Percentiles rank a stretch among this genome's conserved stretches.
Evolutionary conservation across 2,888 invertebrate species (phyloP).

Genomic region (Xylota segnis): DNA sequence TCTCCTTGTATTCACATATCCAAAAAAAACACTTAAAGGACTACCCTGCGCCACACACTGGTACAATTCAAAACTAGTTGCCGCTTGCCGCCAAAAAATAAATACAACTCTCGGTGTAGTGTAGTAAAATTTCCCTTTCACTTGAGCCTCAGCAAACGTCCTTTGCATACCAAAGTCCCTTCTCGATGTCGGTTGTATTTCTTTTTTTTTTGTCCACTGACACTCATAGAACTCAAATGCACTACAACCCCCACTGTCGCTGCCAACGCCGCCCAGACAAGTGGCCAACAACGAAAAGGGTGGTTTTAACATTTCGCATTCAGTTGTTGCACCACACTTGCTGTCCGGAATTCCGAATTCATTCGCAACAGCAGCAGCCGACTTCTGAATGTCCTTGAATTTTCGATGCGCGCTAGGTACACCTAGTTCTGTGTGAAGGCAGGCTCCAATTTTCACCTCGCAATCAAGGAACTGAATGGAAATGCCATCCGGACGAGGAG

Average conservation of each 20-base stretch:
- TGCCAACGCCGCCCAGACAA: slow-evolving; percentile 7
- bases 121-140: slow-evolving; percentile 75
- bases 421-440: slow-evolving; percentile 44
- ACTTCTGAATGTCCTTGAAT: slow-evolving; percentile 72
- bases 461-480: slow-evolving; percentile 68
- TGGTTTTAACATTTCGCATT: slow-evolving; percentile 77
- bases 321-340: slow-evolving; percentile 75
- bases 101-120: slow-evolving; percentile 44
- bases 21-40: no score
- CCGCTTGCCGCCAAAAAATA: slow-evolving; percentile 42
- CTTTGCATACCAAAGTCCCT: slow-evolving; percentile 82
- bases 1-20: no score
- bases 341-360: slow-evolving; percentile 75
- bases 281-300: slow-evolving; percentile 33
- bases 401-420: slow-evolving; percentile 37
- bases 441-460: slow-evolving; percentile 14
- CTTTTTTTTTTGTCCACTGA: slow-evolving; percentile 63
- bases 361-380: slow-evolving; percentile 53
- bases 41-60: neutral
- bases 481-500: slow-evolving; percentile 34
- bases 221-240: slow-evolving; percentile 73
- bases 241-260: slow-evolving; percentile 52
- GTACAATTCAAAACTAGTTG: slow-evolving; percentile 41
- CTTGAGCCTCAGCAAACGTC: slow-evolving; percentile 79
- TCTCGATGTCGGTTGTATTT: slow-evolving; percentile 9